A percentile compares a stretch with the other conserved stretches of the same genome.
Evolutionary conservation across 2,888 invertebrate species (phyloP).

Genomic region (Mylabris sibirica): DNA sequence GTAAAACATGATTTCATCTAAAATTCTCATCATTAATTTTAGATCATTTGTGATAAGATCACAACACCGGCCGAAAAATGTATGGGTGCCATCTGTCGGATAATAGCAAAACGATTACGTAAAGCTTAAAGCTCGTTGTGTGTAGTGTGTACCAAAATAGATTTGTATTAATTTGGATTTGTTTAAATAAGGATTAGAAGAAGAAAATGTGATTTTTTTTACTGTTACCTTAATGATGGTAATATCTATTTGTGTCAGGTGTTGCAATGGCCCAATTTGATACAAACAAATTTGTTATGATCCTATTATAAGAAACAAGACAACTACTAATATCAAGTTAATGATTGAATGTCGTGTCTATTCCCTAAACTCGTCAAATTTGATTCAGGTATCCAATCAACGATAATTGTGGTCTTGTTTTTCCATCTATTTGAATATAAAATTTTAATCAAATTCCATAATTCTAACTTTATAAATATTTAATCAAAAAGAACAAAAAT

Average conservation of each 20-base stretch:
- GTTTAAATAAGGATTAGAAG: no score
- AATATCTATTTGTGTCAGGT: slow-evolving; percentile 24
- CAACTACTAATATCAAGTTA: slow-evolving; percentile 27
- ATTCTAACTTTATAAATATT: not conserved
- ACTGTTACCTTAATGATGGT: slow-evolving; percentile 24
- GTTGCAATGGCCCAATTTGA: slow-evolving; percentile 28
- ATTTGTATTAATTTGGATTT: no score
- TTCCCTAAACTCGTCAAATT: slow-evolving; percentile 24
- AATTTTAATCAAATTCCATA: not conserved
- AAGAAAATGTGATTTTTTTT: no score
- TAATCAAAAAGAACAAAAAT: not conserved
- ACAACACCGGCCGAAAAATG: slow-evolving; percentile 2
- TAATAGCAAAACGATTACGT: slow-evolving; percentile 15
- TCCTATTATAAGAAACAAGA: slow-evolving; percentile 26
- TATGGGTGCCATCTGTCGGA: not conserved
- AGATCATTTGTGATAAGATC: not conserved
- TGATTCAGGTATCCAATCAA: slow-evolving; percentile 37
- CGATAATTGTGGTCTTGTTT: slow-evolving; percentile 35
- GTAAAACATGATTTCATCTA: not conserved
- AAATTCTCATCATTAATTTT: not conserved
- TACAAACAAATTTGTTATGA: slow-evolving; percentile 27
- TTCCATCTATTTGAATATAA: slow-evolving; percentile 26
- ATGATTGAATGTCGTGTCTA: slow-evolving; percentile 38
- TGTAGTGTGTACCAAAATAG: not conserved
- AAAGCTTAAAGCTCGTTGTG: slow-evolving; percentile 1